A percentile compares a stretch with the other conserved stretches of the same genome.
phyloP scores from a whole-genome alignment of 1,140 invertebrate species.

The Procambarus virginalis region DNA sequence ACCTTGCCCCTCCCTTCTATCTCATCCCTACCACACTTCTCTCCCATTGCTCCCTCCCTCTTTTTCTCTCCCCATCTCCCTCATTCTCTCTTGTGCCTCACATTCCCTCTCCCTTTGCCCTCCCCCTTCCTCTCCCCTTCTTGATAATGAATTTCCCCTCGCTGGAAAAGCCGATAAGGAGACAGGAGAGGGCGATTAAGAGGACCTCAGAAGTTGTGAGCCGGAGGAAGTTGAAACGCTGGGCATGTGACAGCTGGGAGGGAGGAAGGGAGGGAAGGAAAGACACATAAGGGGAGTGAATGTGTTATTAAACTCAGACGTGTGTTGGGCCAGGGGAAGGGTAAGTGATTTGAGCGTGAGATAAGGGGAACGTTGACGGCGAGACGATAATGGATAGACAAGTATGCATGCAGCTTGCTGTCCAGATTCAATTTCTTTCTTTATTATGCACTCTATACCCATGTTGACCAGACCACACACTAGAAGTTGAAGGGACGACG shows the following conservation, averaged over 20 bases:
- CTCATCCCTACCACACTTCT: background rate
- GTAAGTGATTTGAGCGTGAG: background rate
- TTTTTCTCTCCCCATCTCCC: background rate
- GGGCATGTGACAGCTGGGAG: background rate
- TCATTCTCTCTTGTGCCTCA: background rate
- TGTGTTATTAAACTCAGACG: background rate
- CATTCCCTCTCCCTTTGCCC: background rate
- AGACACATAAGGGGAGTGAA: background rate
- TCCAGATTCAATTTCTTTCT: too few species aligned
- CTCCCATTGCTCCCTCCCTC: background rate
- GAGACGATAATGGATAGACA: too few species aligned
- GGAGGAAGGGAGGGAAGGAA: background rate
- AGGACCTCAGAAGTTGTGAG: background rate
- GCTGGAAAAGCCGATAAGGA: conserved; percentile 1
- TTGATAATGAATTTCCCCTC: background rate
- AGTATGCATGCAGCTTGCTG: too few species aligned
- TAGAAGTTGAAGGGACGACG: too few species aligned
- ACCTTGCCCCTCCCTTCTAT: background rate
- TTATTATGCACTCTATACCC: too few species aligned
- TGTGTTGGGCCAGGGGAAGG: background rate
- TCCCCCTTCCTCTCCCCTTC: background rate
- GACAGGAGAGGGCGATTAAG: background rate
- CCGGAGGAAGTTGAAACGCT: background rate
- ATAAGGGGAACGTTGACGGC: too few species aligned
- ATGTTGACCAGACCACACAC: too few species aligned